These are phyloP conservation scores for Alethe diademata DNA, from an alignment of 2,113 vertebrate genomes.

Conservation along the genomic window DNA sequence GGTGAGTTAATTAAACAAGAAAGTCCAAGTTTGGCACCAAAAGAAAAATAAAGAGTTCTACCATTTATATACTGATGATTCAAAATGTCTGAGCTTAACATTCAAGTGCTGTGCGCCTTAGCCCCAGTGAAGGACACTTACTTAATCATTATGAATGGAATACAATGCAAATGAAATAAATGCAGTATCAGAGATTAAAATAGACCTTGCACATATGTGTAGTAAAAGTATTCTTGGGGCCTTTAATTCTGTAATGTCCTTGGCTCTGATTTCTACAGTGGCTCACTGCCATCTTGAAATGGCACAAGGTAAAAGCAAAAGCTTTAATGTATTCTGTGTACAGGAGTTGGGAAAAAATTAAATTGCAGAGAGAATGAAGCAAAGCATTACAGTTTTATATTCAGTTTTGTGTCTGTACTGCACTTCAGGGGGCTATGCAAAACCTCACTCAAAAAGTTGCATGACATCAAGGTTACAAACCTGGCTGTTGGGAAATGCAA, in stretches of 20 bases:
- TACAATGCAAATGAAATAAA: slow-evolving; percentile 23
- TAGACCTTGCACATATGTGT: slow-evolving; percentile 8
- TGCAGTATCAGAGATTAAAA: slow-evolving; percentile 13
- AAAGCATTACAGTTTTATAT: background rate
- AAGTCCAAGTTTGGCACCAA: background rate
- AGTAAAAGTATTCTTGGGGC: slow-evolving; percentile 16
- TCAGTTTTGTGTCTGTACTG: background rate
- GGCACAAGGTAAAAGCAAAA: slow-evolving; percentile 15
- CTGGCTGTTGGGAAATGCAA: background rate
- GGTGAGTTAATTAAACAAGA: background rate
- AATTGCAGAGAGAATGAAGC: background rate
- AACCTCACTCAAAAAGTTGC: background rate
- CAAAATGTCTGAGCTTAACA: slow-evolving; percentile 5
- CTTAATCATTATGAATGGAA: slow-evolving; percentile 13
- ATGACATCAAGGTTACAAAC: background rate
- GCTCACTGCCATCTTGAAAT: slow-evolving; percentile 22
- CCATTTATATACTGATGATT: background rate
- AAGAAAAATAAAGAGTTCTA: background rate
- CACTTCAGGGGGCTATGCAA: background rate
- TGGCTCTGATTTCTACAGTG: background rate
- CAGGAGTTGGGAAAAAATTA: background rate
- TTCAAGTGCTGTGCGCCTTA: background rate
- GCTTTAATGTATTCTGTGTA: background rate
- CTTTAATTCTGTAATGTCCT: slow-evolving; percentile 12
- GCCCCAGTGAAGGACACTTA: background rate